A percentile compares a stretch with the other conserved stretches of the same genome.
These are phyloP conservation scores for Pseudoatta argentina DNA, from an alignment of 1,140 invertebrate species.

Conservation along the genomic window DNA sequence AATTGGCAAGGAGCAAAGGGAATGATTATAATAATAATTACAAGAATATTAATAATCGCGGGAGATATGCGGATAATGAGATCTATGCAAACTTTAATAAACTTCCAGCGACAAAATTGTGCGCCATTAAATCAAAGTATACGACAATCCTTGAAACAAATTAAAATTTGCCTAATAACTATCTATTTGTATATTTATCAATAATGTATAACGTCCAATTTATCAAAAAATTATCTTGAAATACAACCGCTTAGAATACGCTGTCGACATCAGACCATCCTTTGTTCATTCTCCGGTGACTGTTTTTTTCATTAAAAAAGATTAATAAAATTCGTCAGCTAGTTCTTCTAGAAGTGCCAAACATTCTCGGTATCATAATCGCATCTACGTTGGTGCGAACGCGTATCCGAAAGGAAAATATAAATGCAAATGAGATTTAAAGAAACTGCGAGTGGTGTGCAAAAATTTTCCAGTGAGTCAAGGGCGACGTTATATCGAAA, in stretches of 20 bases:
- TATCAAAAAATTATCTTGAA: not conserved
- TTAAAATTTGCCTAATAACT: conserved; percentile 26
- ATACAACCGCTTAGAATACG: too few species aligned
- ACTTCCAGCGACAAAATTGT: conserved; percentile 17
- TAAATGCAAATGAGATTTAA: conserved; percentile 58
- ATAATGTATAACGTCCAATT: conserved; percentile 1
- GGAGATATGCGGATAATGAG: conserved; percentile 64
- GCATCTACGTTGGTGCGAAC: not conserved
- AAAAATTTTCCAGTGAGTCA: conserved; percentile 33
- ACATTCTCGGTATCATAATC: conserved; percentile 37
- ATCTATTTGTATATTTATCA: not conserved
- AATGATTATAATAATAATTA: conserved; percentile 76
- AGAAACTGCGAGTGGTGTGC: conserved; percentile 11
- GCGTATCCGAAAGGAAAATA: conserved; percentile 21
- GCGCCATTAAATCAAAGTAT: conserved; percentile 22
- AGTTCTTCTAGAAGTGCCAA: conserved; percentile 1
- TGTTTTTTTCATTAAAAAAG: conserved; percentile 3
- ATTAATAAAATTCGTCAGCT: conserved; percentile 45
- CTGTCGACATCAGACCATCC: not conserved
- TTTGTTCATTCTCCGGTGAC: not conserved
- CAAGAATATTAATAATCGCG: conserved; percentile 70
- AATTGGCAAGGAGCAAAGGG: conserved; percentile 65
- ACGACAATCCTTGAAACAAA: not conserved
- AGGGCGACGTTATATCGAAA: conserved; percentile 20
- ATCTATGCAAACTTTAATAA: conserved; percentile 32